Evolutionary conservation across 1,140 invertebrate genomes (phyloP).

Genomic region (Druon quercuslanigerum): DNA sequence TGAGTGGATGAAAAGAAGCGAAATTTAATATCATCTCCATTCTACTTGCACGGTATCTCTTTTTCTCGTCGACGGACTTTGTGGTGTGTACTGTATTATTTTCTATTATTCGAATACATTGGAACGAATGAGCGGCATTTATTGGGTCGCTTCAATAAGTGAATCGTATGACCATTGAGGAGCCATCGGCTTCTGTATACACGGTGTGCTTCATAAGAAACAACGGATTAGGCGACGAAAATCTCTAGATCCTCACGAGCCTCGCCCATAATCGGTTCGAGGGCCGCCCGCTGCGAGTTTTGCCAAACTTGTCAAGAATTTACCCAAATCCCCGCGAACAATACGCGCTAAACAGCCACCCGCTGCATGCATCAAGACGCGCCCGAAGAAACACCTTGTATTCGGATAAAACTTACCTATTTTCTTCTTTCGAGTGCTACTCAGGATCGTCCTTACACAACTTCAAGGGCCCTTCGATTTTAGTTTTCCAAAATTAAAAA

Average conservation of each 20-base stretch:
- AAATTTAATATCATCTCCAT: conserved; percentile 33
- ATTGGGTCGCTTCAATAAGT: conserved; percentile 54
- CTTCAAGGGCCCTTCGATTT: conserved; percentile 16
- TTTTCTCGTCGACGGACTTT: conserved; percentile 43
- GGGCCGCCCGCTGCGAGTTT: conserved; percentile 57
- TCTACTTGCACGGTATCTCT: conserved; percentile 37
- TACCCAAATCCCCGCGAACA: conserved; percentile 49
- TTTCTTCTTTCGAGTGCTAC: conserved; percentile 41
- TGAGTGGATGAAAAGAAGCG: background rate
- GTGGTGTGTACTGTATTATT: conserved; percentile 31
- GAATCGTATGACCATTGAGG: conserved; percentile 38
- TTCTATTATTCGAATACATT: conserved; percentile 22
- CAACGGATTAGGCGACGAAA: conserved; percentile 58
- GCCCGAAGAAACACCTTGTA: conserved; percentile 33
- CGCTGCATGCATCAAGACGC: conserved; percentile 45
- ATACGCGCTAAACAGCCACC: conserved; percentile 51
- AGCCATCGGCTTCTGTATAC: conserved; percentile 35
- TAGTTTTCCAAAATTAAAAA: background rate
- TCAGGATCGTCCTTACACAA: conserved; percentile 5
- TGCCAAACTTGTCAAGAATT: conserved; percentile 58
- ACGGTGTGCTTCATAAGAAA: conserved; percentile 40
- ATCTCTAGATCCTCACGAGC: conserved; percentile 52
- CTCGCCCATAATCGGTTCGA: conserved; percentile 45
- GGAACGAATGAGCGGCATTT: conserved; percentile 37
- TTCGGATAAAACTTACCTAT: conserved; percentile 43